Base-by-base conservation (phyloP, 2,888 invertebrate genomes). In the Phyto melanocephala region DNA sequence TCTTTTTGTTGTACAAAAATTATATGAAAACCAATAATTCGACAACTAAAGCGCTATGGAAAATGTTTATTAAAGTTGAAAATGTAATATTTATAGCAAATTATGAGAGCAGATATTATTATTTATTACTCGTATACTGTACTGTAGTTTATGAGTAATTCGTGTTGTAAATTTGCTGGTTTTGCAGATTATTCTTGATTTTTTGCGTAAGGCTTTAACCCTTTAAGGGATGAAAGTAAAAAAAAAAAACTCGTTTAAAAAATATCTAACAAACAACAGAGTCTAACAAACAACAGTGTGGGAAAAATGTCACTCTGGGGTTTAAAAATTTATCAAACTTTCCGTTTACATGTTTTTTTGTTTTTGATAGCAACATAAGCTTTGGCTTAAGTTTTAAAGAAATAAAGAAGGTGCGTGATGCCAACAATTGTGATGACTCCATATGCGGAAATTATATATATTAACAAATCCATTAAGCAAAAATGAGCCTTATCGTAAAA, bases 121-220 rank as follows among this genome's bases (percentile, higher is more conserved):
- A 47, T 2, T 20, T 37, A 11, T 37, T 11, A 11, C 2, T 37
- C 13, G n/a, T n/a, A 42, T 22, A 47, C 8, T 37, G 1, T 37
- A 5, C 37, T 2, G 5, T 10, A 6, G 15, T 56, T 56, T 33
- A 56, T 56, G 56, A 45, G 6, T 28, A 45, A 63, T 45, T 45
- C 33, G 6, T 28, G 7, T 45, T 63, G 17, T 60, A n/a, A 45
- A 63, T 28, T 63, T 63, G 62, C 28, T 63, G 17, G 15, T 28
- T 45, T 28, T 28, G 62, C 28, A 63, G 45, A 63, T 63, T 45
- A 63, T 17, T 45, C 42, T 42, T 62, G 6, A n/a, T 60, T 40
- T n/a, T 15, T 6, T 35, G 20, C 4, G 20, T 35, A 22, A 24
- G 5, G 10, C 1, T 1, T 45, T 45, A 63, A 45, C 62, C 24